A percentile compares a stretch with the other conserved stretches of the same genome.
Evolutionary conservation across 2,113 vertebrate species (phyloP).

Genomic region (Mormyrus iriodes): DNA sequence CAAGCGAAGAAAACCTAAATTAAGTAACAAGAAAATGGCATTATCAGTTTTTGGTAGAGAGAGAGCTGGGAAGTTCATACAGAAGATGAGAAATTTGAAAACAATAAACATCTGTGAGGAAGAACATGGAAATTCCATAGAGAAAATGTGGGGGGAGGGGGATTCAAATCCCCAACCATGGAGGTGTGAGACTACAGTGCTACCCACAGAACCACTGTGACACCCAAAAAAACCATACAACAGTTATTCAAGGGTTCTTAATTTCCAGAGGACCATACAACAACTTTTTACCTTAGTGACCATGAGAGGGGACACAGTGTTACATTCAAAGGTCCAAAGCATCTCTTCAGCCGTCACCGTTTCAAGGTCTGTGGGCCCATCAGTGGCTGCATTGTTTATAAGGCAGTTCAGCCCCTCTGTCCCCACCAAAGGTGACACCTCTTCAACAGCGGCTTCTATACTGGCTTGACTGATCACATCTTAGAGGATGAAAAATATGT

Average conservation of each 20-base stretch:
- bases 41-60: neutral
- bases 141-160: neutral
- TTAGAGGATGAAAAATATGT: neutral
- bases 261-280: neutral
- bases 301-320: neutral
- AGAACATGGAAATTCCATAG: neutral
- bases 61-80: neutral
- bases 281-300: neutral
- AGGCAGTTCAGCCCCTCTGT: neutral
- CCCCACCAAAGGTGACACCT: neutral
- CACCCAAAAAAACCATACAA: neutral
- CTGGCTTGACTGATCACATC: neutral
- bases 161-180: too few relatives aligned
- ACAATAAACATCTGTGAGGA: neutral
- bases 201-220: too few relatives aligned
- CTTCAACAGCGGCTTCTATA: neutral
- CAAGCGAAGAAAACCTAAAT: too few relatives aligned
- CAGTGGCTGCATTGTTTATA: neutral
- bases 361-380: neutral
- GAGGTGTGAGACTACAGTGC: too few relatives aligned
- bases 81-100: neutral
- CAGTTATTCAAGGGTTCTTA: neutral
- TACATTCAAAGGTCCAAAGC: neutral
- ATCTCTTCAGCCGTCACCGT: neutral
- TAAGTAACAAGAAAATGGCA: too few relatives aligned